Evolutionary conservation across 2,113 vertebrate genomes (phyloP), one percentile per base, ranked within the genome.

Genomic region (Ctenomys sociabilis): DNA sequence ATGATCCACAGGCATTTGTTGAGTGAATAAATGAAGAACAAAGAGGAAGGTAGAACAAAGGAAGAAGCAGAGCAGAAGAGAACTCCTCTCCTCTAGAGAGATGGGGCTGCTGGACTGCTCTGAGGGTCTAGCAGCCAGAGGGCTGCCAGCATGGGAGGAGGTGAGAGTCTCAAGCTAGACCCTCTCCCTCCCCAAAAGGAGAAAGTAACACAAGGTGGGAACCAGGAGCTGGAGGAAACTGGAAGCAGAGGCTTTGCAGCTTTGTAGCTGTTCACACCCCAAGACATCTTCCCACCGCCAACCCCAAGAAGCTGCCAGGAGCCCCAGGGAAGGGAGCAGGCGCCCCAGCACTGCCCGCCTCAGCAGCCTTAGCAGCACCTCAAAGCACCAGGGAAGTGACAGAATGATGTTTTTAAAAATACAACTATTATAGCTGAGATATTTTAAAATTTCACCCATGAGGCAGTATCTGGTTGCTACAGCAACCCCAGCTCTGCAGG

Each of bases 401-500:
- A 96, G 86, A 86, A 54, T 49, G 75, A 84, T 14, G 72, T 70
- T 84, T 72, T 66, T 21, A 80, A 64, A 72, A n/a, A 92, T 7
- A 43, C 11, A 82, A 89, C 88, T 57, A 72, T 90, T 82, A 70
- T 37, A 97, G 89, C 89, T 8, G 32, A 81, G 89, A 94, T 97
- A 96, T 96, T 98, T 97, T 95, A 96, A 93, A 97, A 97, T 64
- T 6, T 45, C 88, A 45, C 95, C 96, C 82, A 95, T 87, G 14
- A 92, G 93, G 82, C 89, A 93, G 88, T 90, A 96, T 95, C 94
- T 85, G 30, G 94, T 97, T 95, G 97, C 96, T 93, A 95, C 94
- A 92, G 96, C 98, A 98, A 95, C 97, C 94, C 85, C 70, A 94
- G 94, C 90, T 93, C 96, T 89, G 91, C 95, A 26, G 83, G 91